phyloP scores from a whole-genome alignment of 2,888 invertebrate genomes.

The Ptychoptera contaminata region DNA sequence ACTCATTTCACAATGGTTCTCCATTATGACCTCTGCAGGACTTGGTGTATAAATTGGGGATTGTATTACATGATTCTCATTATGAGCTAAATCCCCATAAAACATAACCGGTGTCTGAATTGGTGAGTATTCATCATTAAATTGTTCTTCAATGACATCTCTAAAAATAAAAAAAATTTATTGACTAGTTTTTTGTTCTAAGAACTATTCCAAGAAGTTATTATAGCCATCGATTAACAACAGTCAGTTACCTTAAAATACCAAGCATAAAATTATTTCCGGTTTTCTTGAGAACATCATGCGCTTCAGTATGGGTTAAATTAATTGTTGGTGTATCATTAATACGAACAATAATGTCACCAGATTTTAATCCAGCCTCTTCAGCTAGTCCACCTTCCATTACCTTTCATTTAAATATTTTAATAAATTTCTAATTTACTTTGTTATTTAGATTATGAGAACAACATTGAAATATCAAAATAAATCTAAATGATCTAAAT shows the following conservation, averaged over 20 bases:
- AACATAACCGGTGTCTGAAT: background rate
- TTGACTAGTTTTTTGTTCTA: background rate
- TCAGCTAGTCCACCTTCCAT: constrained; percentile 67
- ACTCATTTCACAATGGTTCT: background rate
- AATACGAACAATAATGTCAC: constrained; percentile 70
- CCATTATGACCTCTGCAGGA: too few relatives aligned
- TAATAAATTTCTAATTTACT: background rate
- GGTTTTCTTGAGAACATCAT: constrained; percentile 51
- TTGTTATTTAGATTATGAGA: background rate
- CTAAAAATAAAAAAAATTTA: too few relatives aligned
- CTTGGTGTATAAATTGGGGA: too few relatives aligned
- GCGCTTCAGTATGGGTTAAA: constrained; percentile 63
- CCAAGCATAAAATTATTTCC: constrained; percentile 56
- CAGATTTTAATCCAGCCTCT: constrained; percentile 60
- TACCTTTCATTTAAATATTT: constrained; percentile 39
- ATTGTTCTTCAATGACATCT: background rate
- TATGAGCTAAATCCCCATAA: too few relatives aligned
- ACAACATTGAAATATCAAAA: too few relatives aligned
- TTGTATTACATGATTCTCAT: too few relatives aligned
- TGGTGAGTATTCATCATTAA: background rate
- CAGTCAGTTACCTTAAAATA: constrained; percentile 21
- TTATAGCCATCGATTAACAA: background rate
- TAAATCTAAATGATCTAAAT: too few relatives aligned
- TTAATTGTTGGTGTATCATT: constrained; percentile 49
- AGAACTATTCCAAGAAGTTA: background rate